Base-by-base conservation (phyloP, 2,888 invertebrate genomes). In the Lasioglossum zephyrum region DNA sequence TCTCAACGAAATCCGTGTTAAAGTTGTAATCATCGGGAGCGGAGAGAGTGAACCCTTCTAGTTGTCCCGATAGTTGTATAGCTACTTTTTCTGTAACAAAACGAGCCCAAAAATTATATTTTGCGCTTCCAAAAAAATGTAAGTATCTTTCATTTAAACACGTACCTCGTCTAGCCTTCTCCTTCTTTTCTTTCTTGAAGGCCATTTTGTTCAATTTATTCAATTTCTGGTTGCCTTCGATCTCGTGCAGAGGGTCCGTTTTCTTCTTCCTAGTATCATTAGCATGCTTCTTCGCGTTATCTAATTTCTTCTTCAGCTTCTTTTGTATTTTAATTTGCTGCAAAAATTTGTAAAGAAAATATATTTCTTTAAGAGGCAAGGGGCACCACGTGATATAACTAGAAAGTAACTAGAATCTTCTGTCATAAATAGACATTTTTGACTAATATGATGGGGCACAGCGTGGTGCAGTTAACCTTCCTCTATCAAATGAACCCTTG, bases 181-280 rank as follows among this genome's bases (percentile, higher is more conserved):
- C 95, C 91, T 97, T 97, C 91, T 96, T 97, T 90, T 96, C 96
- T 87, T 97, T 97, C 91, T 97, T 97, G 85, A 97, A 97, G 87
- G 97, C 96, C 86, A 96, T 95, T 90, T 97, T 97, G 47, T 96
- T 96, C 1, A 96, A 91, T 92, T 96, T 96, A 92, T 97, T 97
- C 26, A 96, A 92, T 86, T 96, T 95, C 93, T 96, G 96, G 93
- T 97, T 97, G 86, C 98, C 98, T 94, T 97, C 97, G 77, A 98
- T 94, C 74, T 96, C 95, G 96, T 97, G 96, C 93, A 97, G 96
- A 0, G 97, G 97, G 94, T 98, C 97, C 3, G 91, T 83, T 93
- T 97, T 97, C 49, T 95, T 95, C 73, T 95, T 95, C 82, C 94
- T 95, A 70, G 79, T 87, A 26, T 91, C 84, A 39, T 84, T 84